phyloP scores from a whole-genome alignment of 1,140 invertebrate species.

The Zelostemma sp. region DNA sequence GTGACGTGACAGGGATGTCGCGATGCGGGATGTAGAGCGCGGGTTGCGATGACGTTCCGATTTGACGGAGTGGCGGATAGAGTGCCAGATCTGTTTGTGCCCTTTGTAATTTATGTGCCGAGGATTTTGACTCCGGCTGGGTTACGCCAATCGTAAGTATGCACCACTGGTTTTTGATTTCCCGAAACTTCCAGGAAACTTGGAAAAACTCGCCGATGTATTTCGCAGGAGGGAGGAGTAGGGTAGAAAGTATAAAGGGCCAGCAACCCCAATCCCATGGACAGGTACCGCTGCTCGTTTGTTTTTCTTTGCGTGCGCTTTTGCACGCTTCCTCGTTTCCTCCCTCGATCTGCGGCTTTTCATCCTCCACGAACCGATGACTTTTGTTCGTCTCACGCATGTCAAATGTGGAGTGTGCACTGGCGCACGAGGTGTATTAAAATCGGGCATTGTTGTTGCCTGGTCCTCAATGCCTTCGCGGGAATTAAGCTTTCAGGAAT shows the following conservation, averaged over 20 bases:
- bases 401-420: conserved; percentile 32
- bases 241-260: conserved; percentile 55
- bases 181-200: no score
- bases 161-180: no score
- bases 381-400: conserved; percentile 44
- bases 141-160: no score
- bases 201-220: no score
- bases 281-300: conserved; percentile 57
- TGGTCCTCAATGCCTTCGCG: conserved; percentile 41
- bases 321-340: conserved; percentile 43
- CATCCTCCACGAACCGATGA: conserved; percentile 22
- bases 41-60: conserved; percentile 63
- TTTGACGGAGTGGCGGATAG: conserved; percentile 64
- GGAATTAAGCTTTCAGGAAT: conserved; percentile 46
- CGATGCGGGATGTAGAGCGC: conserved; percentile 60
- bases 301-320: conserved; percentile 60
- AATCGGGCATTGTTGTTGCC: conserved; percentile 44
- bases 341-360: conserved; percentile 23
- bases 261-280: conserved; percentile 56
- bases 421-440: conserved; percentile 39
- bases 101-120: no score
- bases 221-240: conserved; percentile 17
- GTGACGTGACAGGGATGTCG: conserved; percentile 58
- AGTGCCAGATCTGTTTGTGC: conserved; percentile 52
- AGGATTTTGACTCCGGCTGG: no score